Conservation (phyloP, 64 coral and sea anemone genomes). For the Actinia equina region DNA sequence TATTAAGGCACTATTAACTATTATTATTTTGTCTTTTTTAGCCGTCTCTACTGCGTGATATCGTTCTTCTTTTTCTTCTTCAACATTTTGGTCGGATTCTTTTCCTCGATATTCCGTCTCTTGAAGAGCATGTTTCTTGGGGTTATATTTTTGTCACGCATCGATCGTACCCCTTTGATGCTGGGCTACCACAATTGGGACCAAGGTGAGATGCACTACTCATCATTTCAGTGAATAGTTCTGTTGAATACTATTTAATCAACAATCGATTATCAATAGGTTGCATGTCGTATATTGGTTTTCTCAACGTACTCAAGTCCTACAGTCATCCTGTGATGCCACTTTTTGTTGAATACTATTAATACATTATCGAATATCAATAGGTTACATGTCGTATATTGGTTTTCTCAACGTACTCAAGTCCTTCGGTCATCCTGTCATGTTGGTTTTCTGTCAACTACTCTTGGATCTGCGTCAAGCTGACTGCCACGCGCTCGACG, state of each 20-base stretch:
- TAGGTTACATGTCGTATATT: constrained; percentile 19
- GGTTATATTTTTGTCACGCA: constrained; percentile 32
- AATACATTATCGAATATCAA: not conserved
- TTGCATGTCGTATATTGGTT: constrained; percentile 25
- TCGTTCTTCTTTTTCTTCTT: constrained; percentile 53
- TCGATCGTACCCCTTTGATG: constrained; percentile 35
- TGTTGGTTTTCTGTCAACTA: constrained; percentile 33
- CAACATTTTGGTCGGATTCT: constrained; percentile 32
- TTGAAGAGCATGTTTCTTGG: constrained; percentile 26
- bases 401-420: constrained; percentile 30
- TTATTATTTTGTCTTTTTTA: not conserved
- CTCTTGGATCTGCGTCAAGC: not conserved
- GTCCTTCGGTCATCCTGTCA: constrained; percentile 25
- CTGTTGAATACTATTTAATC: not conserved
- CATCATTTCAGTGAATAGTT: no score
- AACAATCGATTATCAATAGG: not conserved
- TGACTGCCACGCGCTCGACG: no score
- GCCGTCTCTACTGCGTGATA: constrained; percentile 35
- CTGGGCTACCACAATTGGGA: constrained; percentile 33
- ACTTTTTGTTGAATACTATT: not conserved
- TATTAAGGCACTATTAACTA: no score
- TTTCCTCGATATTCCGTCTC: constrained; percentile 4
- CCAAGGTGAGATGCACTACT: constrained; percentile 33
- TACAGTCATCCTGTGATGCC: constrained; percentile 33
- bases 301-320: constrained; percentile 19